Percentiles rank a stretch among this genome's conserved stretches.
Conservation (phyloP, 2,113 vertebrate species). For the Pleuronectes platessa region DNA sequence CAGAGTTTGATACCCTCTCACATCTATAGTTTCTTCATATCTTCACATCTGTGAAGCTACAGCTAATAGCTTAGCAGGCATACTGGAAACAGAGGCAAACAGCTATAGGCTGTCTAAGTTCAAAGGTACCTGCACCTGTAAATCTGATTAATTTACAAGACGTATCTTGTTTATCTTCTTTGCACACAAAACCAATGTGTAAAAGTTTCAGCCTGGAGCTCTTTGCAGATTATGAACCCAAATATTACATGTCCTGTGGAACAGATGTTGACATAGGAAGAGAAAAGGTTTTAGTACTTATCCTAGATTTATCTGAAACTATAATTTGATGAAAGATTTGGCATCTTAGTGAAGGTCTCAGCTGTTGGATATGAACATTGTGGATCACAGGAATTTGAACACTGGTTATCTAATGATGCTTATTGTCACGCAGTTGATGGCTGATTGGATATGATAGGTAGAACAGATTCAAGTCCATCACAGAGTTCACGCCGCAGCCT, state of each 20-base stretch:
- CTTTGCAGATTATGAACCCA: not conserved
- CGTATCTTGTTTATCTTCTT: not conserved
- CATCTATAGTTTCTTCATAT: not conserved
- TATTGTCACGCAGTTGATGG: not conserved
- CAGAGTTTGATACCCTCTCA: not conserved
- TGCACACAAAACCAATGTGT: not conserved
- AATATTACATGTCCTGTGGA: not conserved
- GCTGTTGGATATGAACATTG: not conserved
- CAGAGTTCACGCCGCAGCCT: not conserved
- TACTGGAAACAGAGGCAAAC: not conserved
- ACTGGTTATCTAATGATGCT: not conserved
- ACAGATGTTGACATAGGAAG: not conserved
- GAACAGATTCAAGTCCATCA: not conserved
- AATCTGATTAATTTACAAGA: not conserved
- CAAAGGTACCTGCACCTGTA: not conserved
- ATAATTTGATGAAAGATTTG: not conserved
- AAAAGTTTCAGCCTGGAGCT: not conserved
- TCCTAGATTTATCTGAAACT: not conserved
- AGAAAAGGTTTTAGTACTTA: not conserved
- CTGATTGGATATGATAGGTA: not conserved
- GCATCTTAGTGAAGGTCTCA: not conserved
- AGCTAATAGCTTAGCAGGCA: not conserved
- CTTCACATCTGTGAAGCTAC: not conserved
- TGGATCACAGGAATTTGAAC: not conserved
- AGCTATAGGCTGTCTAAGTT: too few species aligned